A percentile compares a stretch with the other conserved stretches of the same genome.
These are phyloP conservation scores for Thinocorus orbignyianus DNA, from an alignment of 2,113 vertebrate genomes.

Conservation along the genomic window DNA sequence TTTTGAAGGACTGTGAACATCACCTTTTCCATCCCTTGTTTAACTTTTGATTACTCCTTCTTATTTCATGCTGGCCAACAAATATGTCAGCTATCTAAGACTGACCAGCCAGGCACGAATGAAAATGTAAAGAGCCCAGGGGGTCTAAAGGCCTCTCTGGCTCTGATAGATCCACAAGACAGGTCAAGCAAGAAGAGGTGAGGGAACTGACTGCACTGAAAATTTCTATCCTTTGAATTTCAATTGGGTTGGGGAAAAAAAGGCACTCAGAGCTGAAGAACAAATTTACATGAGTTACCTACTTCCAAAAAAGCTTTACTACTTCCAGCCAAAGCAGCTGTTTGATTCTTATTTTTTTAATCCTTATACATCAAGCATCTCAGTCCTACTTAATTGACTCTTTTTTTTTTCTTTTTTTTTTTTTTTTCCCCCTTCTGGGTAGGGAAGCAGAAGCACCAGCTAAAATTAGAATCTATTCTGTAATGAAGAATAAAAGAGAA, in stretches of 20 bases:
- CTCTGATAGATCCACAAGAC: constrained; percentile 8
- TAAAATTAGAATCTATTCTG: neutral
- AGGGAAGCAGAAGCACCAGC: neutral
- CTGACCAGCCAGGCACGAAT: constrained; percentile 21
- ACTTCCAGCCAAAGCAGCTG: neutral
- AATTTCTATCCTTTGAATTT: constrained; percentile 28
- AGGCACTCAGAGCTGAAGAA: neutral
- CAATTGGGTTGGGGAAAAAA: neutral
- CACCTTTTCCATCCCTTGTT: neutral
- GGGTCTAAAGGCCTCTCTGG: neutral
- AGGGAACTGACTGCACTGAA: neutral
- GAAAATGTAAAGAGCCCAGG: neutral
- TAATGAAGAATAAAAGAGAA: neutral
- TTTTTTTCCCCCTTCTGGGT: neutral
- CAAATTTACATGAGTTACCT: neutral
- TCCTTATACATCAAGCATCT: neutral
- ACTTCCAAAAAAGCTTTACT: neutral
- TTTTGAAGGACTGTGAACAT: neutral
- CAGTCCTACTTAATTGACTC: neutral
- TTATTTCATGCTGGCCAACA: neutral
- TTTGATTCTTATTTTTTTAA: neutral
- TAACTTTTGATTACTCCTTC: neutral
- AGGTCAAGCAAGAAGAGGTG: constrained; percentile 41
- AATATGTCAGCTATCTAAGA: neutral
- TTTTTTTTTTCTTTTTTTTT: neutral